Evolutionary conservation across 2,797 vertebrate species (phyloP).

Genomic region (Knipowitschia caucasica): DNA sequence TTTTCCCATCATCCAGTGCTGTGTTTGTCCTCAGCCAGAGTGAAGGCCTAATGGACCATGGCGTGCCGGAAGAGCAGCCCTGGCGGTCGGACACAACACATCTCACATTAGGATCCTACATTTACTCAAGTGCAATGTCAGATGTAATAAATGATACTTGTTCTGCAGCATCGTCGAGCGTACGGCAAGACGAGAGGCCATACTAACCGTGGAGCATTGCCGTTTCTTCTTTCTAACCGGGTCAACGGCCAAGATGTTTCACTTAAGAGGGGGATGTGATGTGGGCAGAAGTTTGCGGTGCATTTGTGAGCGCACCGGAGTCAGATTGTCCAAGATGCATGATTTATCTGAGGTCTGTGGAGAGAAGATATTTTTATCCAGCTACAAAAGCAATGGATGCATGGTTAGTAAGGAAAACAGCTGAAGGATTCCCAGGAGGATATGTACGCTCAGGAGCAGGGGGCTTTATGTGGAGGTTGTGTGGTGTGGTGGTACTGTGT

Average conservation of each 20-base stretch:
- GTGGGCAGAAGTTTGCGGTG: conserved; percentile 15
- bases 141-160: conserved; percentile 68
- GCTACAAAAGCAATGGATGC: not conserved
- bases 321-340: conserved; percentile 14
- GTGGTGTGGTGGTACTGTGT: not conserved
- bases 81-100: conserved; percentile 53
- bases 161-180: conserved; percentile 20
- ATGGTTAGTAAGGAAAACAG: conserved; percentile 8
- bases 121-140: conserved; percentile 64
- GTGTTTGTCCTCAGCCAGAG: conserved; percentile 64
- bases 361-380: conserved; percentile 9
- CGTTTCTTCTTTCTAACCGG: conserved; percentile 52
- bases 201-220: conserved; percentile 29
- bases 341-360: conserved; percentile 9
- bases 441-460: not conserved
- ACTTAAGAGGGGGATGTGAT: conserved; percentile 13
- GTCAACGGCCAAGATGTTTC: conserved; percentile 46
- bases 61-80: conserved; percentile 48
- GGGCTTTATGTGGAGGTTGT: not conserved
- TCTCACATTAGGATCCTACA: conserved; percentile 55
- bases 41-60: conserved; percentile 73
- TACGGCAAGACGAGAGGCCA: conserved; percentile 38
- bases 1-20: conserved; percentile 44
- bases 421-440: not conserved
- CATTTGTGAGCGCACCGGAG: conserved; percentile 21